Evolutionary conservation across 2,113 vertebrate species (phyloP).

Genomic region (Meles meles): DNA sequence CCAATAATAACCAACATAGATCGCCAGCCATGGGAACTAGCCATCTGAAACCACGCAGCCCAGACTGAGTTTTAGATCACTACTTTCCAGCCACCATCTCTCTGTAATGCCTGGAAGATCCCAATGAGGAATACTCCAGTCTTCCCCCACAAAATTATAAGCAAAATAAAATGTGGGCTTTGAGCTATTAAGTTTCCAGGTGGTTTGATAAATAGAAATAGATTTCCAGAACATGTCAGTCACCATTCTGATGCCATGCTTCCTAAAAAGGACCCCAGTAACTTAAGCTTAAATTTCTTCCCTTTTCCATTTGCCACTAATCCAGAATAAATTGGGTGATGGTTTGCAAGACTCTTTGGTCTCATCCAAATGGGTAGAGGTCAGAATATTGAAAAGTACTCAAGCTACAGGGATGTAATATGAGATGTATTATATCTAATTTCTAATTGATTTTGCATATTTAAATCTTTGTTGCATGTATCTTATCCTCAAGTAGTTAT

Average conservation of each 20-base stretch:
- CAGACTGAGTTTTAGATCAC: background rate
- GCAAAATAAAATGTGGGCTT: background rate
- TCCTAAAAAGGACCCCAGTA: background rate
- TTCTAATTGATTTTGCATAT: background rate
- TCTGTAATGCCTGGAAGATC: background rate
- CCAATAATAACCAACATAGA: background rate
- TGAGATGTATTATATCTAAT: background rate
- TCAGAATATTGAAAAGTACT: background rate
- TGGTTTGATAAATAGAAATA: background rate
- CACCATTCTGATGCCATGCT: background rate
- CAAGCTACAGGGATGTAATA: background rate
- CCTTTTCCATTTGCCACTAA: background rate
- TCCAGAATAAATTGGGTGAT: background rate
- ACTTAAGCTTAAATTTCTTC: background rate
- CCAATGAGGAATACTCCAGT: background rate
- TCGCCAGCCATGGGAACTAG: accelerated
- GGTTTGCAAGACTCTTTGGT: background rate
- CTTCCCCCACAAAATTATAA: background rate
- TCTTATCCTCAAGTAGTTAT: background rate
- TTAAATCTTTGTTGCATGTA: background rate
- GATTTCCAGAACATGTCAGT: background rate
- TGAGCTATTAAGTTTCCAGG: background rate
- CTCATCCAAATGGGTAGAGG: background rate
- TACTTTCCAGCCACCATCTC: background rate
- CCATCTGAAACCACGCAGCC: background rate